These are phyloP conservation scores for Pangasius larnaudii DNA, from an alignment of 2,797 vertebrate genomes.

Conservation along the genomic window DNA sequence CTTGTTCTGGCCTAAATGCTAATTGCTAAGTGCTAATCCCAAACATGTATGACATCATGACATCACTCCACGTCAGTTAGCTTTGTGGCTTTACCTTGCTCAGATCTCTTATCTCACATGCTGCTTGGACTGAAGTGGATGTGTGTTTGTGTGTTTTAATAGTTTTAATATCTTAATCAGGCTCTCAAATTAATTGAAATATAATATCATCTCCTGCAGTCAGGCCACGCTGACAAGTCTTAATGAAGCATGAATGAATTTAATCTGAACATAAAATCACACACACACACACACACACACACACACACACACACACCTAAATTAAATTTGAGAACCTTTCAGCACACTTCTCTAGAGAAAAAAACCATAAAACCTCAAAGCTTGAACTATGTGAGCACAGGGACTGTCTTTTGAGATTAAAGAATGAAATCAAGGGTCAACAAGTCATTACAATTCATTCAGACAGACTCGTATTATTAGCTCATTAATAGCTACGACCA, in stretches of 20 bases:
- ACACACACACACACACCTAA: neutral
- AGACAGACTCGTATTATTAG: neutral
- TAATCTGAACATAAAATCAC: constrained; percentile 47
- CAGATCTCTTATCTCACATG: constrained; percentile 34
- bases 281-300: neutral
- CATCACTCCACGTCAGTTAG: constrained; percentile 55
- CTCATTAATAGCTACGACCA: neutral
- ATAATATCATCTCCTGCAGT: constrained; percentile 54
- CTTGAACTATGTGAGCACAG: constrained; percentile 11
- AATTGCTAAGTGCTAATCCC: constrained; percentile 37
- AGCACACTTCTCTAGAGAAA: constrained; percentile 28
- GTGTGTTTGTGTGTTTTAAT: neutral
- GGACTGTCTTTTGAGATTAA: neutral
- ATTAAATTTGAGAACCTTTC: constrained; percentile 29
- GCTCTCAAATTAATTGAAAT: constrained; percentile 53
- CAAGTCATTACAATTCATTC: neutral
- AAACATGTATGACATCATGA: constrained; percentile 47
- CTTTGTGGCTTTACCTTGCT: constrained; percentile 50
- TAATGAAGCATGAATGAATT: constrained; percentile 57
- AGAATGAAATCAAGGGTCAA: constrained; percentile 1
- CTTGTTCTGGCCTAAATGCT: neutral
- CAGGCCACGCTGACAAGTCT: constrained; percentile 47
- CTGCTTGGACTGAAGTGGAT: neutral
- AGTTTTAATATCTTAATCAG: constrained; percentile 46
- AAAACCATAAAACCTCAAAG: constrained; percentile 25